Evolutionary conservation across 1,140 invertebrate genomes (phyloP).

Genomic region (Diachasma alloeum): DNA sequence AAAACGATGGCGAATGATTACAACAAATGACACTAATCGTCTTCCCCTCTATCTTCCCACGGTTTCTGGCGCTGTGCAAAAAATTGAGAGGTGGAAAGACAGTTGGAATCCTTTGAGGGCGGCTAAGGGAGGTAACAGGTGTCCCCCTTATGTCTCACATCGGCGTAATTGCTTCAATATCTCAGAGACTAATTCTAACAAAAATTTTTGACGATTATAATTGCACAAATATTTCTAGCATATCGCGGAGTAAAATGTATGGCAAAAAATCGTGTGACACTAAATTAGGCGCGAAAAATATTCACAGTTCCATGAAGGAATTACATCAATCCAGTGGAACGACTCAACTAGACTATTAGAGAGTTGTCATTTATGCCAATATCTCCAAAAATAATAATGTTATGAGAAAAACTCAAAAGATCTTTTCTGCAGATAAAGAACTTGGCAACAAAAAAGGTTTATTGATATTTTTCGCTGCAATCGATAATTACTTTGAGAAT

Average conservation of each 20-base stretch:
- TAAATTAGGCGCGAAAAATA: too few species aligned
- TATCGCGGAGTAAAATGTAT: background rate
- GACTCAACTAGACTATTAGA: too few species aligned
- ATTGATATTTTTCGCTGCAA: background rate
- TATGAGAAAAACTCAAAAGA: too few species aligned
- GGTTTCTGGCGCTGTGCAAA: conserved; percentile 44
- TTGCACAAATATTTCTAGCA: background rate
- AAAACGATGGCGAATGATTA: conserved; percentile 57
- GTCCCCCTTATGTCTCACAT: background rate
- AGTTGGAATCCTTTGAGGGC: conserved; percentile 16
- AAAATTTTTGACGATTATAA: background rate
- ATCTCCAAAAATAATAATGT: too few species aligned
- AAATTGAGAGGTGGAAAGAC: conserved; percentile 49
- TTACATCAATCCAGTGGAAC: too few species aligned
- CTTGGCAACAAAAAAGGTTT: too few species aligned
- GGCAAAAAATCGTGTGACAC: too few species aligned
- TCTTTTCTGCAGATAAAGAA: too few species aligned
- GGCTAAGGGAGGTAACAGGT: background rate
- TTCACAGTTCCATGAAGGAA: too few species aligned
- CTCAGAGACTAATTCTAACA: background rate
- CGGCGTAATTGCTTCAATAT: background rate
- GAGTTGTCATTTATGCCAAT: too few species aligned
- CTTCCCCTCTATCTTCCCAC: conserved; percentile 64
- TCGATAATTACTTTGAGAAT: background rate
- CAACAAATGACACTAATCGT: conserved; percentile 64